Base-by-base conservation (phyloP, 2,888 invertebrate genomes). In the Apodemia hepburni region DNA sequence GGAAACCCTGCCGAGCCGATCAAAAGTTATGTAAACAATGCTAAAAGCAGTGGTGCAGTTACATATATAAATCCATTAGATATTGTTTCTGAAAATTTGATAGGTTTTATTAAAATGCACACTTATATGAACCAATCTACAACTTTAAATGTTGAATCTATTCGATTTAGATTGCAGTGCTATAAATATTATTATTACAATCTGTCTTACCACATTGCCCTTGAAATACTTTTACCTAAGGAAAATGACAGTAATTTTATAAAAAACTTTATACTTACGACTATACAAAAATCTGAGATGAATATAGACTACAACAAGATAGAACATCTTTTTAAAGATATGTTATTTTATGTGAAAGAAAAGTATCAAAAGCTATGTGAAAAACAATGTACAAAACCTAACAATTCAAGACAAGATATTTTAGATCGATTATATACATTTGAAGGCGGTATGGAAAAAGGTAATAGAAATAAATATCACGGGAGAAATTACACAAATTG, bases 131-230 rank as follows among this genome's bases (percentile, higher is more conserved):
- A 7, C 11, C 54, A 54, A 57, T 57, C 27, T 2, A 15, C 15
- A 29, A 15, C 12, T 57, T 57, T 57, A 57, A 29, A 57, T 27
- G 54, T 27, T 27, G 54, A 57, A 27, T 27, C 54, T 15, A 57
- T 57, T 12, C 5, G 15, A 57, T 29, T 27, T 57, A 57, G 54
- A 22, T 27, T 57, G 29, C 29, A 57, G n/a, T 57, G 57, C 27
- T 57, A 27, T 57, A 57, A 29, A 29, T 22, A 57, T 27, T 57
- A 27, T 57, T 57, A 57, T 27, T 57, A 29, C 54, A 22, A 22
- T 54, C 7, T 54, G 27, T 54, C 22, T 5, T 54, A 54, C 15
- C 54, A 54, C 27, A 54, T 22, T 5, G 54, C 27, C 11, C 15
- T 54, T 11, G 54, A 54, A 12, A 54, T 27, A 15, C 11, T 54